Evolutionary conservation across 2,888 invertebrate species (phyloP), one percentile per base, ranked within the genome.

Genomic region (Mayetiola destructor): DNA sequence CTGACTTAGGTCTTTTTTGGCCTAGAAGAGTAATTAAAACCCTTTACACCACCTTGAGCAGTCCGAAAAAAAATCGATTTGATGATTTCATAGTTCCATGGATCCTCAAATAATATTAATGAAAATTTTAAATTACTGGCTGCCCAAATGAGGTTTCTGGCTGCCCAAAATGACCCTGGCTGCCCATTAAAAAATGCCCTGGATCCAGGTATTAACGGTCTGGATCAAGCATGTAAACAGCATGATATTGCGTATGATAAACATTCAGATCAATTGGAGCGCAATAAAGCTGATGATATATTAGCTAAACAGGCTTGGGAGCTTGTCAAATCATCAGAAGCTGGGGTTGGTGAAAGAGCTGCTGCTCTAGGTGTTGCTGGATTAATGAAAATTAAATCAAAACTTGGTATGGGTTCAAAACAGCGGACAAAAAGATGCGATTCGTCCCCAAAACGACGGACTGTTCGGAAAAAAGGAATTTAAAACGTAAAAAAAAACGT

Each of bases 271-370:
- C 56, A 64, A 56, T 21, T 55, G 16, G 57, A 61, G 48, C 61
- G 68, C 48, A 64, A 69, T 60, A 60, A 61, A 56, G 71, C 70
- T 2, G 70, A 73, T 63, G 60, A 63, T 58, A 29, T 61, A 21
- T 61, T 71, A 12, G 61, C 63, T n/a, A 63, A 67, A 40, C 63
- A 62, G 62, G 69, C 67, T 29, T 64, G 60, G 64, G 32, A 65
- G 42, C 60, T 66, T 30, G 61, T 66, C 21, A 59, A 59, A 23
- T 61, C 67, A 2, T 61, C 59, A 60, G 65, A 68, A 61, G 60
- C 66, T 9, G 61, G 57, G 29, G 20, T 66, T 29, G 64, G 65
- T 10, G 67, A 69, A 64, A 65, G 64, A 61, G 59, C 65, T 30
- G 64, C 64, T 18, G 62, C 66, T 14, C 65, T 60, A 60, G 56